Evolutionary conservation across 2,113 vertebrate genomes (phyloP), one percentile per base, ranked within the genome.

Genomic region (Epinephelus moara): DNA sequence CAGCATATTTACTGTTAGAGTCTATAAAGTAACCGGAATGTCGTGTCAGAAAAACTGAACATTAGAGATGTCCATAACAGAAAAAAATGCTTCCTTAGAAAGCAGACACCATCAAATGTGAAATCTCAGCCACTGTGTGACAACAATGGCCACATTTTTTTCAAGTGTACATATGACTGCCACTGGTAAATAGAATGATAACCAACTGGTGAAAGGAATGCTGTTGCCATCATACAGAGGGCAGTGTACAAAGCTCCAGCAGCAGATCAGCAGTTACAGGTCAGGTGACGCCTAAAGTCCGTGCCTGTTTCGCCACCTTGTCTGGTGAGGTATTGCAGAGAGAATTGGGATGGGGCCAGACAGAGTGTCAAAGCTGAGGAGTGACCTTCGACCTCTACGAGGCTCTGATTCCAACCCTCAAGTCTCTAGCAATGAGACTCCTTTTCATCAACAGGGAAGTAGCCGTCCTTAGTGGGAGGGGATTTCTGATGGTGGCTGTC

Each of bases 361-460:
- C 60, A 70, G 67, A 63, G 64, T 64, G 62, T 78, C 37, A 67
- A 75, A 77, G 64, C 70, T 71, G 59, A 80, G 75, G 72, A 81
- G 74, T 73, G 59, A 84, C 62, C 80, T 53, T 67, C 64, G 81
- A 85, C 78, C 79, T 70, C 62, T 18, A 18, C 14, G 3, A 61
- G 57, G 56, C 52, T 88, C 69, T 21, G 30, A 73, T 63, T 73
- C 42, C 47, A 45, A 47, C 8, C 52, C 17, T 53, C 71, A 9
- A 33, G 52, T 64, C 56, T 93, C 90, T 93, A 96, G 82, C 94
- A 96, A 52, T 91, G 75, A 21, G 95, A 95, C 88, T 96, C 95
- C 80, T 94, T 95, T 72, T 95, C 94, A 8, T 86, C 87, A 1
- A 95, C 93, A 1, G 93, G 91, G 56, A 94, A 81, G 84, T 95